A percentile compares a stretch with the other conserved stretches of the same genome.
Conservation (phyloP, 2,113 vertebrate genomes). For the Callipepla californica region DNA sequence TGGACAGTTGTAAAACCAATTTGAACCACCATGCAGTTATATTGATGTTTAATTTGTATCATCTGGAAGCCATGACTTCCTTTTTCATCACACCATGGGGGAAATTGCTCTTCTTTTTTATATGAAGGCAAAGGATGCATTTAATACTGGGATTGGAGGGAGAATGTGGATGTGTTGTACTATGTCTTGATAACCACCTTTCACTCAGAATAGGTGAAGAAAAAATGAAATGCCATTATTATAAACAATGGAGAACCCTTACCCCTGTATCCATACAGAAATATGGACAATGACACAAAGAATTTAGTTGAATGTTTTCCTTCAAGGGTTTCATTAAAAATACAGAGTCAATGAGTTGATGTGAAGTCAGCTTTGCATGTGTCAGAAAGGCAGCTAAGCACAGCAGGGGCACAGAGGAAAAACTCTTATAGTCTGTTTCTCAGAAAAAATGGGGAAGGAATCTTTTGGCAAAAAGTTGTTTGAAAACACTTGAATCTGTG, state of each 20-base stretch:
- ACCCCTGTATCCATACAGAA: background rate
- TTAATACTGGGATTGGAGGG: background rate
- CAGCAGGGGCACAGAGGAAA: background rate
- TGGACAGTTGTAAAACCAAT: constrained; percentile 11
- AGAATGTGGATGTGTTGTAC: background rate
- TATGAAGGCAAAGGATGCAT: background rate
- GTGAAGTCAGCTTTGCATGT: background rate
- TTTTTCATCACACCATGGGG: background rate
- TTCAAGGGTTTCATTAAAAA: background rate
- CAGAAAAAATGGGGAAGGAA: background rate
- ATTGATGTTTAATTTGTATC: constrained; percentile 4
- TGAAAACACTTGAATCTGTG: background rate
- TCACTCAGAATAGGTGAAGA: background rate
- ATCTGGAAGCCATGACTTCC: background rate
- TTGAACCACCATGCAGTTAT: background rate
- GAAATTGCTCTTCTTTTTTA: background rate
- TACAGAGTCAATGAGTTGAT: background rate
- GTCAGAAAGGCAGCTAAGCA: background rate
- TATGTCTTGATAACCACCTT: background rate
- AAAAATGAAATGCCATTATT: constrained; percentile 11
- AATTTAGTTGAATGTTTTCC: background rate
- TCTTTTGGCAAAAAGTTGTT: background rate
- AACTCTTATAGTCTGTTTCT: background rate
- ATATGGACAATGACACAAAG: background rate
- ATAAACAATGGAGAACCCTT: background rate